Evolutionary conservation across 2,888 invertebrate genomes (phyloP).

Genomic region (Drosophila bunnanda): DNA sequence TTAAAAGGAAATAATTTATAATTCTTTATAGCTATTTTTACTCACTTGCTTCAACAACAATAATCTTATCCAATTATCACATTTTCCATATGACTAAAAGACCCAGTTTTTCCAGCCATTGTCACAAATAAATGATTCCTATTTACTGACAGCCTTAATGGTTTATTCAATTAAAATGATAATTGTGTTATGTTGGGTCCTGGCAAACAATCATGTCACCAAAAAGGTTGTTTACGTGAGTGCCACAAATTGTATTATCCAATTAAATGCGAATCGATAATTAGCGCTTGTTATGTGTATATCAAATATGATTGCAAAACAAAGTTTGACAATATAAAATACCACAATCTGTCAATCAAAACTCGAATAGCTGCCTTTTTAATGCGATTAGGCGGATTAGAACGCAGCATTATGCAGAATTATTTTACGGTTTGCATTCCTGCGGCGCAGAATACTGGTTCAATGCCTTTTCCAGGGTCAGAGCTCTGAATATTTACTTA

Average conservation of each 20-base stretch:
- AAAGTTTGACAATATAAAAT: not conserved
- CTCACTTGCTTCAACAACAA: not conserved
- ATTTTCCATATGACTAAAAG: not conserved
- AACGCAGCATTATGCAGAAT: conserved; percentile 18
- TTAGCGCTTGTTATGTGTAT: not conserved
- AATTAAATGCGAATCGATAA: conserved; percentile 33
- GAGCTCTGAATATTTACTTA: conserved; percentile 49
- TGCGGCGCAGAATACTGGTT: conserved; percentile 6
- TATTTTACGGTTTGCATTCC: not conserved
- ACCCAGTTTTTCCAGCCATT: not conserved
- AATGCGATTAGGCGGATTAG: conserved; percentile 50
- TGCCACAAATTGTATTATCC: conserved; percentile 21
- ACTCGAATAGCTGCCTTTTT: not conserved
- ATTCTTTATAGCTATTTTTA: not conserved
- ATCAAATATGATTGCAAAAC: not conserved
- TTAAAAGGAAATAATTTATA: not conserved
- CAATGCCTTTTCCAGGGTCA: conserved; percentile 24
- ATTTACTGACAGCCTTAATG: conserved; percentile 34
- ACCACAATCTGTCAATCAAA: not conserved
- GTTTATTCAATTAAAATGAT: conserved; percentile 52
- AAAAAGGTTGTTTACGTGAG: conserved; percentile 6
- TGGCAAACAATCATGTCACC: conserved; percentile 28
- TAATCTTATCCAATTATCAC: conserved; percentile 3
- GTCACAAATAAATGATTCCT: conserved; percentile 2
- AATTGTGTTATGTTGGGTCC: conserved; percentile 27